Evolutionary conservation across 2,797 vertebrate genomes (phyloP), one percentile per base, ranked within the genome.

Genomic region (Astyanax mexicanus): DNA sequence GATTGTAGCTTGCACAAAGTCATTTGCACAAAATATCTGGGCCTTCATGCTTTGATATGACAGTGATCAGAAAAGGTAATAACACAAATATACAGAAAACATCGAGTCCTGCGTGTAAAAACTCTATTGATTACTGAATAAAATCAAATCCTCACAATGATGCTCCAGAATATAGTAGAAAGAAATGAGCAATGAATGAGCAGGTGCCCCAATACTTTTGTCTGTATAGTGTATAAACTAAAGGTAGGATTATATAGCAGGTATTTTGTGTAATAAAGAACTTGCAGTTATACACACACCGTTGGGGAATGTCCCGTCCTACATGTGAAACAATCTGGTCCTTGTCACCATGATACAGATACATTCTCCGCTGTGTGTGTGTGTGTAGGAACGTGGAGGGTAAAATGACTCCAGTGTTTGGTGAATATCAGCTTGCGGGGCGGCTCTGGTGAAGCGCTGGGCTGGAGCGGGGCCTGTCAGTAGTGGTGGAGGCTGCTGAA

Each of bases 371-470:
- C 69, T 61, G 61, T 61, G 38, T 55, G 75, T 73, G 72, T 82
- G 68, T 84, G 82, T 76, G 68, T 32, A 87, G 91, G 90, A 91
- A 91, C 80, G 81, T 84, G 40, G 55, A 75, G 75, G 5, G 88
- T 91, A 90, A 92, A 93, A 89, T 83, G 90, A 92, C 87, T 90
- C 89, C 83, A 85, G 90, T 91, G 87, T 89, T 89, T 85, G 88
- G 85, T 60, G 84, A 82, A 86, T 91, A 90, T 92, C 88, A 72
- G 82, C 82, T 92, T 89, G 86, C 83, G 51, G 32, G 69, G 11
- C 17, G 79, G 57, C 88, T 86, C 67, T 76, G 87, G 88, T 90
- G 86, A 88, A 74, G 83, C 68, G 78, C 86, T 84, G 85, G 88
- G 85, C 74, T 84, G 83, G 89, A 90, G 90, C 92, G 84, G 72